phyloP scores from a whole-genome alignment of 2,113 vertebrate genomes.

The Archocentrus centrarchus region DNA sequence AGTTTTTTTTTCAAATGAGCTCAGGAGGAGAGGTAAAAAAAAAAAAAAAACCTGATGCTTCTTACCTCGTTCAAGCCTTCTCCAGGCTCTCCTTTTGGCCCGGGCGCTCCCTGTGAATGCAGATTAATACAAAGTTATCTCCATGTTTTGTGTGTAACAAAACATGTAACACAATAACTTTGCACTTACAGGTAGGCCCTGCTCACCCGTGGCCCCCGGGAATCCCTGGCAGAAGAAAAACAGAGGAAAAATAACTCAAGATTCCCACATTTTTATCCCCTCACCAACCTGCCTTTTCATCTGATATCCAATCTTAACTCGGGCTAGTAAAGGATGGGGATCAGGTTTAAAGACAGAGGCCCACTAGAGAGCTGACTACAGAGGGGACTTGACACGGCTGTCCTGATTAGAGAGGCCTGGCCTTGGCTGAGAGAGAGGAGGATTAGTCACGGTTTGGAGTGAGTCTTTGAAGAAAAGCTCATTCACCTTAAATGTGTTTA shows the following conservation, averaged over 20 bases:
- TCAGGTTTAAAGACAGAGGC: slow-evolving; percentile 68
- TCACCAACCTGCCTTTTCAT: slow-evolving; percentile 51
- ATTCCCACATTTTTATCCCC: slow-evolving; percentile 31
- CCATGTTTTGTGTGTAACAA: not conserved
- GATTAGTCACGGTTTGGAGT: slow-evolving; percentile 66
- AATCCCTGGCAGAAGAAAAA: slow-evolving; percentile 77
- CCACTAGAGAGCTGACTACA: slow-evolving; percentile 45
- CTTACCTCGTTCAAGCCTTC: slow-evolving; percentile 69
- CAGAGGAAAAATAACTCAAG: not conserved
- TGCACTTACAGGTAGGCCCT: slow-evolving; percentile 85
- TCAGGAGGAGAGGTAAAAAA: not conserved
- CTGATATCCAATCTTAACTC: slow-evolving; percentile 52
- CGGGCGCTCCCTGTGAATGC: slow-evolving; percentile 84
- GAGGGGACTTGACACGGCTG: slow-evolving; percentile 50
- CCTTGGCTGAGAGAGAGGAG: slow-evolving; percentile 44
- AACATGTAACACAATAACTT: not conserved
- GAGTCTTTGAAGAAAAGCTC: slow-evolving; percentile 67
- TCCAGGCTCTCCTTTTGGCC: slow-evolving; percentile 86
- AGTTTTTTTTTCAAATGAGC: slow-evolving; percentile 7
- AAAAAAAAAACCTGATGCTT: not conserved
- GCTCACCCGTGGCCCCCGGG: slow-evolving; percentile 82
- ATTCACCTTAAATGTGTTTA: slow-evolving; percentile 66
- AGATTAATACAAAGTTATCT: slow-evolving; percentile 30
- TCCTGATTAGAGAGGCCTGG: slow-evolving; percentile 65
- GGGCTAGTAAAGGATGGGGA: slow-evolving; percentile 49